Percentiles rank a stretch among this genome's conserved stretches.
Evolutionary conservation across 2,113 vertebrate species (phyloP).

Genomic region (Paradisaea rubra): DNA sequence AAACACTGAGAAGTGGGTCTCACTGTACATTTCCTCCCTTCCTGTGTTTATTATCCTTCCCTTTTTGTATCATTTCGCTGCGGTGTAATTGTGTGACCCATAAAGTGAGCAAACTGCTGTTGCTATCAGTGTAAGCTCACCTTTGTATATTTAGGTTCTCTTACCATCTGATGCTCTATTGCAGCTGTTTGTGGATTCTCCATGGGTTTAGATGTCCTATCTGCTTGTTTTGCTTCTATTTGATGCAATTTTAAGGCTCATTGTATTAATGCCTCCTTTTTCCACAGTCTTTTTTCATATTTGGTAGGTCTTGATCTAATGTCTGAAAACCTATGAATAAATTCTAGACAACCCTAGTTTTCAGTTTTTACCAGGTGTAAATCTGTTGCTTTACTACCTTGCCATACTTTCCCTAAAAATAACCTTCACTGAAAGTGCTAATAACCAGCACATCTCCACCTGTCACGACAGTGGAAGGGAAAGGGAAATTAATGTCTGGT

Average conservation of each 20-base stretch:
- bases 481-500: neutral
- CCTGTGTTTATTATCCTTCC: neutral
- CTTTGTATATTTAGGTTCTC: neutral
- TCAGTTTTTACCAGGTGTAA: neutral
- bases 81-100: neutral
- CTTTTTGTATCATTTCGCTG: neutral
- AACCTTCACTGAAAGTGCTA: neutral
- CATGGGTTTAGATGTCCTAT: neutral
- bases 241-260: neutral
- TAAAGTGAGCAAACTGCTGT: neutral
- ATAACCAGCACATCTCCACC: neutral
- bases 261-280: neutral
- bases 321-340: neutral
- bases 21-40: neutral
- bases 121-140: neutral
- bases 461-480: neutral
- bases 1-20: fast-evolving
- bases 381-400: neutral
- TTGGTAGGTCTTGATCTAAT: neutral
- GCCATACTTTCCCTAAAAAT: neutral
- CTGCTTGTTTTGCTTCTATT: neutral
- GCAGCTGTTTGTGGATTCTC: neutral
- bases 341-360: neutral
- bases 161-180: neutral
- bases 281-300: neutral